Conservation (phyloP, 2,797 vertebrate genomes). For the Schizothorax lantsangensis region DNA sequence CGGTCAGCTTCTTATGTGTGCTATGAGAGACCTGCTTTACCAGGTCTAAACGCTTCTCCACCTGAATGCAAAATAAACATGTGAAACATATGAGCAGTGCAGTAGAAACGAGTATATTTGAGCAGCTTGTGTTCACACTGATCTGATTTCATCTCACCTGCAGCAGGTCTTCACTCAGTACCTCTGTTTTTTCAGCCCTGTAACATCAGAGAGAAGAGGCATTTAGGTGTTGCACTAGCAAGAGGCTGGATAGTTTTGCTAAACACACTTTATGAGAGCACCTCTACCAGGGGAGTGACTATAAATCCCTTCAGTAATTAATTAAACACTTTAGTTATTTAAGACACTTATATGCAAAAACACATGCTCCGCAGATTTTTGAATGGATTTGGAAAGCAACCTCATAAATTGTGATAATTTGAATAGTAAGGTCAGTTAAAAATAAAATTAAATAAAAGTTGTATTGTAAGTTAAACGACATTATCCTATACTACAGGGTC, state of each 20-base stretch:
- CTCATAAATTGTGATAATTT: background rate
- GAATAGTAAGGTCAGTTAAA: background rate
- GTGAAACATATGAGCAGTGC: background rate
- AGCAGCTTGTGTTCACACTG: background rate
- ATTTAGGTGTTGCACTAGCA: conserved; percentile 30
- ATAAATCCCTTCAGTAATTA: conserved; percentile 25
- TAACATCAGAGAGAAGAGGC: conserved; percentile 49
- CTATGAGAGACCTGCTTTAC: conserved; percentile 98
- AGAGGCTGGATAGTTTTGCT: conserved; percentile 43
- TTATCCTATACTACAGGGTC: background rate
- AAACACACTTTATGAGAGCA: conserved; percentile 37
- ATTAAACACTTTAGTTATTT: conserved; percentile 23
- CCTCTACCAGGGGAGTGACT: conserved; percentile 6
- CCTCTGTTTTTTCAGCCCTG: conserved; percentile 96
- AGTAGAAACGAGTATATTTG: background rate
- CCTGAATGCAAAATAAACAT: conserved; percentile 73
- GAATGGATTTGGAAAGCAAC: background rate
- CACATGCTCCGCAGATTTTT: background rate
- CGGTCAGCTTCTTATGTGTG: conserved; percentile 96
- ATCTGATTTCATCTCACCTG: conserved; percentile 81
- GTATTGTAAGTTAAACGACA: background rate
- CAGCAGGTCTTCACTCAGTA: conserved; percentile 93
- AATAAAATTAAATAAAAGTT: background rate
- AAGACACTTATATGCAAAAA: background rate
- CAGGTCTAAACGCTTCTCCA: conserved; percentile 96